A percentile compares a stretch with the other conserved stretches of the same genome.
Conservation (phyloP, 2,113 vertebrate species). For the Hucho hucho region DNA sequence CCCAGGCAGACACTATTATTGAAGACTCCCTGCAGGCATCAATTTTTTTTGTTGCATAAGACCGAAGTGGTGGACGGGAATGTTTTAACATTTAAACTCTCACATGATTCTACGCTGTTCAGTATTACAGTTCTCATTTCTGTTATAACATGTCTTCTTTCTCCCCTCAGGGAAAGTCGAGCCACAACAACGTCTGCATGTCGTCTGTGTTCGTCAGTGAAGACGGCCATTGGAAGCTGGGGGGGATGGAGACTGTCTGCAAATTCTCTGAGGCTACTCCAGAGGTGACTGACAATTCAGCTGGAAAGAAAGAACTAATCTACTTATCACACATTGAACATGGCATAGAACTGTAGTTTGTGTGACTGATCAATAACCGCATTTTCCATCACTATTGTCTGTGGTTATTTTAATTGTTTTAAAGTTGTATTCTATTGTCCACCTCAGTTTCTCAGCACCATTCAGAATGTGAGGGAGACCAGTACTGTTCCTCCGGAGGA, state of each 20-base stretch:
- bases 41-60: too few relatives aligned
- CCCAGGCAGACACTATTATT: not conserved
- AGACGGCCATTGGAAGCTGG: slow-evolving; percentile 96
- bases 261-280: slow-evolving; percentile 70
- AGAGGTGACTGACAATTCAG: slow-evolving; percentile 22
- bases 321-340: not conserved
- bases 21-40: not conserved
- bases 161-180: slow-evolving; percentile 83
- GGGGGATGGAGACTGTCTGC: slow-evolving; percentile 96
- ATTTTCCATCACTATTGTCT: not conserved
- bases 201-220: slow-evolving; percentile 94
- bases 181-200: slow-evolving; percentile 93
- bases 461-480: slow-evolving; percentile 80
- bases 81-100: too few relatives aligned
- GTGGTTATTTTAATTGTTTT: not conserved
- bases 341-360: not conserved
- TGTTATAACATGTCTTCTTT: not conserved
- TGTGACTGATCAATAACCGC: not conserved
- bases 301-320: not conserved
- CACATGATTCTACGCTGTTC: too few relatives aligned
- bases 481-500: slow-evolving; percentile 86
- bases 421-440: slow-evolving; percentile 13
- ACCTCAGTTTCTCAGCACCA: slow-evolving; percentile 84
- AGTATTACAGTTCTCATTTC: too few relatives aligned
- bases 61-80: too few relatives aligned